Evolutionary conservation across 1,140 invertebrate genomes (phyloP).

Genomic region (Hydropsyche tenuis): DNA sequence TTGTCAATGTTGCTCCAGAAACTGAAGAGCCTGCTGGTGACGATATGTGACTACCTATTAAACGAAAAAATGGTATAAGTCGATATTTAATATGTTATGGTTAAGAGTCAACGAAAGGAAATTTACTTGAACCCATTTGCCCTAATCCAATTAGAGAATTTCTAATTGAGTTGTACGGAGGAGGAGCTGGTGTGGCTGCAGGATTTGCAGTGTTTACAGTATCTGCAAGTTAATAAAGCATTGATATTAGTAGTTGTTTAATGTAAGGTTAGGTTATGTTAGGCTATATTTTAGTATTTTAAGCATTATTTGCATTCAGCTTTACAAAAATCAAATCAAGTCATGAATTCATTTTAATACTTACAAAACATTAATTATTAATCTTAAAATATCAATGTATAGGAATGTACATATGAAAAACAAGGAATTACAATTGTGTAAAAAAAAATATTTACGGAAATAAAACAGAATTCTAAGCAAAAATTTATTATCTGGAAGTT

Average conservation of each 20-base stretch:
- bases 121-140: constrained; percentile 45
- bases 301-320: constrained; percentile 56
- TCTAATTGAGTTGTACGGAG: constrained; percentile 69
- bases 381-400: too few relatives aligned
- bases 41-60: constrained; percentile 43
- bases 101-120: background rate
- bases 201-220: constrained; percentile 76
- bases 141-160: constrained; percentile 49
- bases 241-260: too few relatives aligned
- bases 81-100: too few relatives aligned
- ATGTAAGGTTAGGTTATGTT: too few relatives aligned
- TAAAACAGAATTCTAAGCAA: background rate
- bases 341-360: background rate
- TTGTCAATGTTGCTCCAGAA: constrained; percentile 2
- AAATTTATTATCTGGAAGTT: constrained; percentile 4
- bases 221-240: constrained; percentile 52
- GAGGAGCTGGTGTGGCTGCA: constrained; percentile 78
- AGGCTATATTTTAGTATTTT: constrained; percentile 40
- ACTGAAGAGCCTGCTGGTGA: constrained; percentile 17
- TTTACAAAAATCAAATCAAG: constrained; percentile 36
- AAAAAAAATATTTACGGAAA: too few relatives aligned
- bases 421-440: too few relatives aligned
- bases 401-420: too few relatives aligned
- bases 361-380: background rate
- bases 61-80: too few relatives aligned